phyloP scores from a whole-genome alignment of 2,797 vertebrate genomes.

The Cheirogaleus major region DNA sequence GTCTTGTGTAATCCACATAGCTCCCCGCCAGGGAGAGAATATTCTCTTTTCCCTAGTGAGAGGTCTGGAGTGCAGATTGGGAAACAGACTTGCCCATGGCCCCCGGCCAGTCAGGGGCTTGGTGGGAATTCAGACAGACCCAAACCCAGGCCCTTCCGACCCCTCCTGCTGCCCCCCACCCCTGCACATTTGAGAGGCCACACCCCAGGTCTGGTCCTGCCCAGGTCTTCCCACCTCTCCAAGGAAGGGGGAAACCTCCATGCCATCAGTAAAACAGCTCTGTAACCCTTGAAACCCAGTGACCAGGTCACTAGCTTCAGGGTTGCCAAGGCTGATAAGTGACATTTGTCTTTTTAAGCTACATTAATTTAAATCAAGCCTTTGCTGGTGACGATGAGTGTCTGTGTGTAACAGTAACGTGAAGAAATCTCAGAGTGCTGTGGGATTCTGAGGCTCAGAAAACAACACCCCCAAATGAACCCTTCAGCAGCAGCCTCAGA shows the following conservation, averaged over 20 bases:
- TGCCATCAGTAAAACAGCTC: conserved; percentile 62
- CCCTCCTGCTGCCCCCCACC: too few relatives aligned
- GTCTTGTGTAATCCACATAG: neutral
- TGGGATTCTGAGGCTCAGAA: neutral
- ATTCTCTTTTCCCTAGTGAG: neutral
- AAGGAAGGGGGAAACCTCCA: conserved; percentile 53
- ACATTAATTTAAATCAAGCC: conserved; percentile 56
- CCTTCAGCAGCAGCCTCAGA: neutral
- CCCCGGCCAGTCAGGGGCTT: neutral
- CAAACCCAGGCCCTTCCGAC: fast-evolving
- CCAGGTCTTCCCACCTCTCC: neutral
- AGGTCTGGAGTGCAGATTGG: neutral
- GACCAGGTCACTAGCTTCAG: conserved; percentile 43
- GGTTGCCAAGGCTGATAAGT: conserved; percentile 64
- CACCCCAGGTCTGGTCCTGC: neutral
- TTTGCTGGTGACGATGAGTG: conserved; percentile 40
- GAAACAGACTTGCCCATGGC: fast-evolving
- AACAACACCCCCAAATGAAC: neutral
- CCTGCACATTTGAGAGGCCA: neutral
- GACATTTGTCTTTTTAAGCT: conserved; percentile 64
- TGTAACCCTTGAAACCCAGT: conserved; percentile 74
- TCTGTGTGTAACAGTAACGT: neutral
- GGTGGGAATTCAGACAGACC: neutral
- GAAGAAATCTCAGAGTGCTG: neutral
- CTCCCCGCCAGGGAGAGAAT: neutral